Evolutionary conservation across 1,140 invertebrate species (phyloP), one percentile per base, ranked within the genome.

Genomic region (Eubasilissa regina): DNA sequence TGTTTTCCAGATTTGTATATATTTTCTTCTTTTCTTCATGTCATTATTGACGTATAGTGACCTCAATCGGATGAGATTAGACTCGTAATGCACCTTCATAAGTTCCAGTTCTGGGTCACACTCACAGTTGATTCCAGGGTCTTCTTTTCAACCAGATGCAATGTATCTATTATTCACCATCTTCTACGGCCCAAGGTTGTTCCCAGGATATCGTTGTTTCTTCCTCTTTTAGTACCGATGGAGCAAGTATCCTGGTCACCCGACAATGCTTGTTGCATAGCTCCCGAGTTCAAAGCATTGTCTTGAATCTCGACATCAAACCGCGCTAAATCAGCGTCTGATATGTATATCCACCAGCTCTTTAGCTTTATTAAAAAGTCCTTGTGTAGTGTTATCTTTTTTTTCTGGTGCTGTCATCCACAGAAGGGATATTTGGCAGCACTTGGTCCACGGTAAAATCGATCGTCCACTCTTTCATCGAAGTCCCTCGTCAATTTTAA

Each of bases 321-420:
- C 78, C 97, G 92, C 3, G 97, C 97, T 81, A 99, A 90, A 90
- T 99, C 98, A 56, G 97, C 96, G 87, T 99, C 97, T 90, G 82
- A 99, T 99, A 86, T 99, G 97, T 89, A 99, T 99, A 85, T 99
- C 98, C n/a, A 99, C 97, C 87, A 99, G 90, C 85, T 97, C 96
- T 86, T 97, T 97, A 13, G 96, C 95, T 87, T 97, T 97, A 83
- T 96, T 95, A 84, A 97, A 97, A 25, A 95, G 88, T 81, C 92
- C 93, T 85, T 97, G 94, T 75, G 99, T 98, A 75, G 95, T 94
- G 79, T 93, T 91, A 48, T 97, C 90, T 75, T 95, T 92, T 84
- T 83, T 95, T 95, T 79, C 94, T 93, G 76, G 96, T 94, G 45
- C 97, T 96, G 56, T 88, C 86, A 80, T 89, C 89, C 86, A 89